Conservation (phyloP, 2,113 vertebrate genomes). For the Ellobius talpinus region DNA sequence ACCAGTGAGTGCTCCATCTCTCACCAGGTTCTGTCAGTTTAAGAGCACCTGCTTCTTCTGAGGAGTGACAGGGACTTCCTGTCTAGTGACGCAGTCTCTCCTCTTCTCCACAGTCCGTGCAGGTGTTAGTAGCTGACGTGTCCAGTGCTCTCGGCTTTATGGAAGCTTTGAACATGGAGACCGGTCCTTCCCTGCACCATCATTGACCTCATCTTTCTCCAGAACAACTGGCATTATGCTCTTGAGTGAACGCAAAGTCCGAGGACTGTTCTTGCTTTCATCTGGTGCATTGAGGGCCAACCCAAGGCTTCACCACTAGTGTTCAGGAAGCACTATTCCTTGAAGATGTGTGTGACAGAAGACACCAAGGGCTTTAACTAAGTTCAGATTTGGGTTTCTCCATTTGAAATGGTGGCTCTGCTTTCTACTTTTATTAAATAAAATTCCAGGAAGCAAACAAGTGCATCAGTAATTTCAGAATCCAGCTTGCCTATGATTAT, state of each 20-base stretch:
- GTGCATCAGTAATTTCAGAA: neutral
- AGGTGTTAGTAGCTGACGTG: neutral
- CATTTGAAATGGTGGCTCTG: neutral
- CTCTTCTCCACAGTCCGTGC: neutral
- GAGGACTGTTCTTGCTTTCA: constrained; percentile 10
- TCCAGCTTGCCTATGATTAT: neutral
- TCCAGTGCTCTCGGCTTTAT: neutral
- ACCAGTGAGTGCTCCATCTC: neutral
- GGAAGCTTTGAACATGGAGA: neutral
- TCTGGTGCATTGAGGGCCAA: neutral
- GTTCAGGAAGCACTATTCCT: neutral
- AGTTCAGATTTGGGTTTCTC: constrained; percentile 9
- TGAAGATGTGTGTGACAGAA: neutral
- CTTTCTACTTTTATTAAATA: constrained; percentile 30
- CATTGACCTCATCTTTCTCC: neutral
- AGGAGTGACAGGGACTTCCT: neutral
- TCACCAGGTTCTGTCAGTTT: neutral
- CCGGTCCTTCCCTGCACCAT: neutral
- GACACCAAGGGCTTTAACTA: neutral
- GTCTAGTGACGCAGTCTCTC: neutral
- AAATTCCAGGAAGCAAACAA: neutral
- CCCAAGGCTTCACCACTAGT: neutral
- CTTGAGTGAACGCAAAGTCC: neutral
- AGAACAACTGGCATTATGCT: neutral
- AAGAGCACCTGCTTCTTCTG: neutral